Evolutionary conservation across 1,140 invertebrate species (phyloP).

Genomic region (Drosophila pseudoobscura): DNA sequence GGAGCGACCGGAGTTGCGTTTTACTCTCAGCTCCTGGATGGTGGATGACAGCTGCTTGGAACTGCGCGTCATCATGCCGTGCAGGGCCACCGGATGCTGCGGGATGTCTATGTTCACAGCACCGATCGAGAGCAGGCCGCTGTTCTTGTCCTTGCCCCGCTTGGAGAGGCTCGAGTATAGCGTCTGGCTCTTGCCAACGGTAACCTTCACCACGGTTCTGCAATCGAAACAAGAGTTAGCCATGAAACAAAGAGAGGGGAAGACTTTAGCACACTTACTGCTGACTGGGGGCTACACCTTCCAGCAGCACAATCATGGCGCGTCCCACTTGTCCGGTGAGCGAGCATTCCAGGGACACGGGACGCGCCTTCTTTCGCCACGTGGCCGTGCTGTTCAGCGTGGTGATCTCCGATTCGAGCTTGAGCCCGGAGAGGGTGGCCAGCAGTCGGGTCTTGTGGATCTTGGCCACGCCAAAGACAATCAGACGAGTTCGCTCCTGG

Average conservation of each 20-base stretch:
- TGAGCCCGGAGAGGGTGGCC: constrained; percentile 95
- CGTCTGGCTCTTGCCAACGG: constrained; percentile 95
- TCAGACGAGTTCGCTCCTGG: constrained; percentile 75
- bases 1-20: constrained; percentile 89
- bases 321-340: constrained; percentile 95
- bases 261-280: constrained; percentile 85
- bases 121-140: constrained; percentile 93
- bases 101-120: constrained; percentile 96
- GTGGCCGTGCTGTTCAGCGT: constrained; percentile 81
- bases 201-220: constrained; percentile 96
- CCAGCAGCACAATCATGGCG: constrained; percentile 95
- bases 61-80: constrained; percentile 98
- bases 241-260: background rate
- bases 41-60: constrained; percentile 97
- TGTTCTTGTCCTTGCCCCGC: constrained; percentile 92
- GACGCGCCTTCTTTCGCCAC: constrained; percentile 81
- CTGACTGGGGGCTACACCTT: constrained; percentile 94
- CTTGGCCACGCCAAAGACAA: constrained; percentile 92
- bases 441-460: constrained; percentile 94
- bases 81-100: constrained; percentile 97
- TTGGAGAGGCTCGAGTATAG: constrained; percentile 93
- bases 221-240: constrained; percentile 1
- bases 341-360: constrained; percentile 90
- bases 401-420: constrained; percentile 84
- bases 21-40: constrained; percentile 92